Conservation (phyloP, 2,797 vertebrate species). For the Lepus oiostolus region DNA sequence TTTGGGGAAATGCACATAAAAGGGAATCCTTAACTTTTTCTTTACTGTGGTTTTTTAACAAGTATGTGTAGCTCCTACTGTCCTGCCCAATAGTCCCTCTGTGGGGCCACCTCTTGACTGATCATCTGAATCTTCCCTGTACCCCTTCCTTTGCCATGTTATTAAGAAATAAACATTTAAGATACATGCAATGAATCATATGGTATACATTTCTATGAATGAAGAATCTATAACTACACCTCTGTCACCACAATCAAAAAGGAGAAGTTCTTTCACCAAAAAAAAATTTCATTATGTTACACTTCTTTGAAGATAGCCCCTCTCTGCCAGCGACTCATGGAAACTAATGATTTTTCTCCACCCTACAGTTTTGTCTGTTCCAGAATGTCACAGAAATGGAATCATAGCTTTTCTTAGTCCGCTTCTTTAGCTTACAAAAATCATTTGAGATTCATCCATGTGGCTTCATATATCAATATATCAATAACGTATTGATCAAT, state of each 20-base stretch:
- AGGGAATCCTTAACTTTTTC: neutral
- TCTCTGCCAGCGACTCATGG: neutral
- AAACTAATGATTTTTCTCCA: neutral
- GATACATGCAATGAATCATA: neutral
- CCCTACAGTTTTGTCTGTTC: neutral
- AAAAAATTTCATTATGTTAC: neutral
- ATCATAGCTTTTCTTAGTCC: neutral
- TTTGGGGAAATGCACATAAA: neutral
- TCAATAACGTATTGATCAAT: neutral
- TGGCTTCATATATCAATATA: neutral
- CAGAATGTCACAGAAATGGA: neutral
- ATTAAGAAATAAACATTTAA: neutral
- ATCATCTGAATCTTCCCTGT: neutral
- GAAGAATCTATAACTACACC: neutral
- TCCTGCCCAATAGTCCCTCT: neutral
- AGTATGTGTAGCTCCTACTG: neutral
- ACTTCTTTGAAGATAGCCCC: neutral
- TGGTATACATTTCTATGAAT: neutral
- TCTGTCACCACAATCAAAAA: neutral
- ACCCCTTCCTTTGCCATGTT: neutral
- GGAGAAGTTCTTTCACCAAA: neutral
- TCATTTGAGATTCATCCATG: neutral
- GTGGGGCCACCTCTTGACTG: neutral
- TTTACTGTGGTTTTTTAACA: neutral
- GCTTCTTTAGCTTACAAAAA: neutral